Conservation (phyloP, 1,140 invertebrate genomes). For the Wiebesia pumilae region DNA sequence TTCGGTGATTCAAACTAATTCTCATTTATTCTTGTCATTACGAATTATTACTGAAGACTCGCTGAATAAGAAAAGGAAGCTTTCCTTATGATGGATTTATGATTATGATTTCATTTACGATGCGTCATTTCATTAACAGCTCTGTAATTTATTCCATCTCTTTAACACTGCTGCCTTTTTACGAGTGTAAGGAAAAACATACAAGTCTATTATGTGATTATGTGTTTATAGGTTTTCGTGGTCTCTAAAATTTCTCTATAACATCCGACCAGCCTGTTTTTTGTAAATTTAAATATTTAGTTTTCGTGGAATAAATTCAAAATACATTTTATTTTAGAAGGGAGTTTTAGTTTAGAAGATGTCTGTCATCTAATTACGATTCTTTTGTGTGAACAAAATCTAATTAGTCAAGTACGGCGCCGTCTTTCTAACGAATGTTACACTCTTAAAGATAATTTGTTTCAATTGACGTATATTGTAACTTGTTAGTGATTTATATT, state of each 20-base stretch:
- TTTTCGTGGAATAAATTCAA: neutral
- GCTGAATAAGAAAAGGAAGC: slow-evolving; percentile 43
- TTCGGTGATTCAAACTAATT: slow-evolving; percentile 25
- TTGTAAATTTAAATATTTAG: neutral
- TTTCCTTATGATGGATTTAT: neutral
- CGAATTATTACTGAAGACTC: neutral
- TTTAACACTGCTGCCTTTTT: neutral
- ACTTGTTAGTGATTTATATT: no score
- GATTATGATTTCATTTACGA: slow-evolving; percentile 49
- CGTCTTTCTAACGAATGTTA: no score
- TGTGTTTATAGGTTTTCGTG: neutral
- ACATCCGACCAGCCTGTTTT: no score
- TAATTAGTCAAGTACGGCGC: no score
- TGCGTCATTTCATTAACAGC: slow-evolving; percentile 50
- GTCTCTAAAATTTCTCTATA: neutral
- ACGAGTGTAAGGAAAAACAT: neutral
- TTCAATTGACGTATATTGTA: no score
- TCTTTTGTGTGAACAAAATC: no score
- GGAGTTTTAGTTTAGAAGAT: no score
- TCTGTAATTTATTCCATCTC: slow-evolving; percentile 39
- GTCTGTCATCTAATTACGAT: no score
- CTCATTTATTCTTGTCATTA: neutral
- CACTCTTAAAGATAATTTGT: no score
- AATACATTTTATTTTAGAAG: no score
- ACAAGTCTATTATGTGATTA: neutral